Evolutionary conservation across 2,888 invertebrate species (phyloP), one percentile per base, ranked within the genome.

Genomic region (Drosophila buzzatii): DNA sequence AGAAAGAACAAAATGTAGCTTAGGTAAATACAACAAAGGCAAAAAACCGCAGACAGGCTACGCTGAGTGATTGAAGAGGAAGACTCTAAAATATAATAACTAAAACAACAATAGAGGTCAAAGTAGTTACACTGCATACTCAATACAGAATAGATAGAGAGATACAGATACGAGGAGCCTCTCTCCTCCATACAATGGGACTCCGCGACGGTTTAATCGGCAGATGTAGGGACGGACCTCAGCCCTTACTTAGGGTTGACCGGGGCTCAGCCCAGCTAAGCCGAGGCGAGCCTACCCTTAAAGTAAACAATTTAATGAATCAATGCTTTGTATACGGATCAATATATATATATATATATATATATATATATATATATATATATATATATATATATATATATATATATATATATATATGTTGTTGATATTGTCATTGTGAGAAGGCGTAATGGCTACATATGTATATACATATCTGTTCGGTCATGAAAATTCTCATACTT

Each of bases 31-130:
- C 70, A 52, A 63, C 55, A 42, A 53, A 72, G 47, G 49, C 59
- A 70, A 76, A 72, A 86, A 85, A 84, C 85, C 85, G 42, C 89
- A 89, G 51, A 35, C 51, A 51, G 51, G 20, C 35, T 18, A 12
- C 18, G 12, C 51, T 7, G 51, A 18, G 51, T 35, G 33, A 51
- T 33, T 51, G 51, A 51, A 51, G 51, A 35, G 44, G 41, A 44
- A 63, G 61, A 70, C 63, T 64, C 73, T 71, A 75, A 56, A 41
- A 41, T 66, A 66, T 67, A 73, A 66, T 67, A 67, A 67, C 66
- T 67, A 81, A 60, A 77, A 61, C 67, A 82, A 84, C 88, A 89
- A 86, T 84, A 82, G 85, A 86, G 89, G 89, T 89, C 86, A 86
- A 86, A 80, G 75, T 85, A 78, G 86, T 87, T 89, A 87, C 85